Evolutionary conservation across 1,140 invertebrate species (phyloP).

Genomic region (Plutomurus gul): DNA sequence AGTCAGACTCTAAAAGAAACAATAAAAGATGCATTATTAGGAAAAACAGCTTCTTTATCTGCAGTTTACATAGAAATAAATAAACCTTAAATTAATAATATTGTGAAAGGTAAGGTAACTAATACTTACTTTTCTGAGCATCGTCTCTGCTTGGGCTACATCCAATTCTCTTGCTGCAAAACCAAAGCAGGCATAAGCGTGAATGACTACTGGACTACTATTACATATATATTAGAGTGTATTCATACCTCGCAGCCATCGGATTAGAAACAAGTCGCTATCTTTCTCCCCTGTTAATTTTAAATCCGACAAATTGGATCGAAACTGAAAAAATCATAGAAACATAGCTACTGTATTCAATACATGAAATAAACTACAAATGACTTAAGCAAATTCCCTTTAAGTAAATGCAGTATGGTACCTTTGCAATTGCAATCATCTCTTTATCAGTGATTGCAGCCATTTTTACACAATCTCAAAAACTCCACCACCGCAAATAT

Average conservation of each 20-base stretch:
- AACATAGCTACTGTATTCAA: not conserved
- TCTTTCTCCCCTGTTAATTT: not conserved
- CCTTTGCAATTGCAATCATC: not conserved
- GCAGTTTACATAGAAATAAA: too few relatives aligned
- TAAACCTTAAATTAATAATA: too few relatives aligned
- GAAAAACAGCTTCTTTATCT: not conserved
- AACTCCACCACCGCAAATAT: too few relatives aligned
- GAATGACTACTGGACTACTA: too few relatives aligned
- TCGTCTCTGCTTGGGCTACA: not conserved
- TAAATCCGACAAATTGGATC: not conserved
- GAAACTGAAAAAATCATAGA: not conserved
- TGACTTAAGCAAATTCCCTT: not conserved
- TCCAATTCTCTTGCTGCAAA: not conserved
- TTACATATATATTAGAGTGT: too few relatives aligned
- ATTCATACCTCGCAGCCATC: constrained; percentile 18
- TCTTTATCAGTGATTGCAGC: not conserved
- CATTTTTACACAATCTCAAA: too few relatives aligned
- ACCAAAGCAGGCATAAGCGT: not conserved
- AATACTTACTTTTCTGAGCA: too few relatives aligned
- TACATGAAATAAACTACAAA: not conserved
- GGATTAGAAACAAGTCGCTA: constrained; percentile 4
- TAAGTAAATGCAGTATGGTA: not conserved
- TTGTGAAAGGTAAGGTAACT: too few relatives aligned
- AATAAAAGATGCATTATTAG: not conserved
- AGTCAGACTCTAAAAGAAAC: not conserved